Percentiles rank a stretch among this genome's conserved stretches.
These are phyloP conservation scores for Crotalus tigris DNA, from an alignment of 2,113 vertebrate genomes.

Conservation along the genomic window DNA sequence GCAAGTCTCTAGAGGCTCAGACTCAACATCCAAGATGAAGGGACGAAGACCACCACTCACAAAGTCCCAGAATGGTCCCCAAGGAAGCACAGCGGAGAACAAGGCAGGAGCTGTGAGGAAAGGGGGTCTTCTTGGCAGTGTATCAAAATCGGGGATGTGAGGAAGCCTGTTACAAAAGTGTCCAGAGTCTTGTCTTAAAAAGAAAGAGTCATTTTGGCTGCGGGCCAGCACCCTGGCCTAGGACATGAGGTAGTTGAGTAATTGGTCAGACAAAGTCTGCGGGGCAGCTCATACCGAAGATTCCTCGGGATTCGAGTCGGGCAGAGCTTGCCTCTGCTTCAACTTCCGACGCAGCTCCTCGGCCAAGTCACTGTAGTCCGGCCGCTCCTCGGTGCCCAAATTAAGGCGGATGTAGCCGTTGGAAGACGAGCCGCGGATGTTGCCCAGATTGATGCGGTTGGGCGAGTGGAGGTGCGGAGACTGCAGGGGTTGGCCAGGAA, in stretches of 20 bases:
- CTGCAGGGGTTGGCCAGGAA: slow-evolving; percentile 90
- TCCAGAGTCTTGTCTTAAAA: fast-evolving
- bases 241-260: slow-evolving; percentile 66
- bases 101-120: not conserved
- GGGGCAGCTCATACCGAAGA: slow-evolving; percentile 82
- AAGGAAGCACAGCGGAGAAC: slow-evolving; percentile 11
- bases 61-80: not conserved
- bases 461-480: slow-evolving; percentile 76
- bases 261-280: slow-evolving; percentile 7
- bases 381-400: slow-evolving; percentile 82
- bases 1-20: not conserved
- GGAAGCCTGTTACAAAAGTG: not conserved
- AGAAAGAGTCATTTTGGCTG: slow-evolving; percentile 32
- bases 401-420: slow-evolving; percentile 97
- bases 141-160: not conserved
- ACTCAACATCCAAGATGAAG: not conserved
- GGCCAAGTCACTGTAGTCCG: slow-evolving; percentile 73
- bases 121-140: not conserved
- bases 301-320: slow-evolving; percentile 95
- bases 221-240: slow-evolving; percentile 26
- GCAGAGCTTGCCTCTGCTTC: slow-evolving; percentile 89
- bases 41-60: not conserved
- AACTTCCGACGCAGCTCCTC: slow-evolving; percentile 77
- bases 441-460: slow-evolving; percentile 88
- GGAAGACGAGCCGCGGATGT: slow-evolving; percentile 84